Evolutionary conservation across 1,140 invertebrate species (phyloP), one percentile per base, ranked within the genome.

Genomic region (Prorops nasuta): DNA sequence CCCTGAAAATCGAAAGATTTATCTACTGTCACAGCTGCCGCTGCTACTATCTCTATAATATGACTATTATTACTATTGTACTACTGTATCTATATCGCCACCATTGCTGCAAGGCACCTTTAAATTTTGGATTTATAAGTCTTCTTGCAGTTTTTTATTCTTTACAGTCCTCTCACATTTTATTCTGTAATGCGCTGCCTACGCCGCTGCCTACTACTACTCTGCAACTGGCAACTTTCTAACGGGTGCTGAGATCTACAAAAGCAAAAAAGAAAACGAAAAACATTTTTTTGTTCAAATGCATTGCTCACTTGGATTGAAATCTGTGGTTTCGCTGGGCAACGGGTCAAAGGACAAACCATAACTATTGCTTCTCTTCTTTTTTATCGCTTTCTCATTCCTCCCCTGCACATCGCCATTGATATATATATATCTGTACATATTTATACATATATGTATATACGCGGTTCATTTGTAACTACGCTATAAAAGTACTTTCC

Each of bases 141-240:
- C 53, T 55, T 64, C 67, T 63, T 66, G 64, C 66, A 66, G 60
- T 69, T 69, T 66, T 57, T 66, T 49, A 60, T 63, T 63, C 59
- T 69, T 71, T 70, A 66, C 66, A 67, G 64, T 72, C 58, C 56
- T 62, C 20, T 69, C 63, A 69, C 63, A 47, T 69, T 69, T 69
- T 71, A 64, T 69, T 68, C 63, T 69, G 64, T 71, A 65, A 65
- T 65, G 65, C 67, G 67, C 68, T 64, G 57, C 66, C 66, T 72
- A 63, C 61, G 65, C 68, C 64, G 68, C 68, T 71, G 67, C 62
- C 65, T 71, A 68, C 68, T 69, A 71, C 67, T 63, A 66, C 66
- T 63, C 63, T 67, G 64, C 62, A 65, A 61, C 66, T 57, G 56
- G 60, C 63, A 47, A 56, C 48, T 65, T 62, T 62, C 54, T 61